Evolutionary conservation across 2,113 vertebrate genomes (phyloP).

Genomic region (Climacteris rufus): DNA sequence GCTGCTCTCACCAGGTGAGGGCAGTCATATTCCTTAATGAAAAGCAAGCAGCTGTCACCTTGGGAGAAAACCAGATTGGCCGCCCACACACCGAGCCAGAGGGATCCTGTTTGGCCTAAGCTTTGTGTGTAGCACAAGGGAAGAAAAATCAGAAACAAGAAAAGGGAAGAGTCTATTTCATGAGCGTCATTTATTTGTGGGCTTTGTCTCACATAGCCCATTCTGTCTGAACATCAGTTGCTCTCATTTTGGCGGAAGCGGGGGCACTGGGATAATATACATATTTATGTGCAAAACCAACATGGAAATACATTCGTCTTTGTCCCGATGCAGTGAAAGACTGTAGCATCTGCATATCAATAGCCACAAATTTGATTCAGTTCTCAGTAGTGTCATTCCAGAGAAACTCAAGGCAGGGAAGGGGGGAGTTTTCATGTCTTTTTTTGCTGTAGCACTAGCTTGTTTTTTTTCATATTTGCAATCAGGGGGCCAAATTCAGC

Average conservation of each 20-base stretch:
- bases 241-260: not conserved
- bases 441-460: not conserved
- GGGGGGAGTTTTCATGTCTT: not conserved
- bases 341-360: constrained; percentile 56
- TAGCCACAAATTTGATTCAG: constrained; percentile 35
- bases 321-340: not conserved
- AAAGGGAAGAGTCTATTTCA: not conserved
- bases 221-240: not conserved
- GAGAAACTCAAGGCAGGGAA: not conserved
- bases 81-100: not conserved
- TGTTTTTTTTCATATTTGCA: not conserved
- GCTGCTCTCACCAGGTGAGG: constrained; percentile 50
- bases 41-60: constrained; percentile 18
- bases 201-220: not conserved
- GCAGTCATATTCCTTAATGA: constrained; percentile 51
- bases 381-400: not conserved
- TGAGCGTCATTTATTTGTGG: not conserved
- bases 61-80: constrained; percentile 1
- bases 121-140: not conserved
- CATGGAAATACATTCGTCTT: constrained; percentile 21
- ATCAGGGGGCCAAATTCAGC: not conserved
- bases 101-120: constrained; percentile 8
- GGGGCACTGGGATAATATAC: not conserved
- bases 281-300: constrained; percentile 45
- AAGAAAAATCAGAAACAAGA: not conserved